Evolutionary conservation across 1,140 invertebrate species (phyloP), one percentile per base, ranked within the genome.

Genomic region (Sarcophaga bullata): DNA sequence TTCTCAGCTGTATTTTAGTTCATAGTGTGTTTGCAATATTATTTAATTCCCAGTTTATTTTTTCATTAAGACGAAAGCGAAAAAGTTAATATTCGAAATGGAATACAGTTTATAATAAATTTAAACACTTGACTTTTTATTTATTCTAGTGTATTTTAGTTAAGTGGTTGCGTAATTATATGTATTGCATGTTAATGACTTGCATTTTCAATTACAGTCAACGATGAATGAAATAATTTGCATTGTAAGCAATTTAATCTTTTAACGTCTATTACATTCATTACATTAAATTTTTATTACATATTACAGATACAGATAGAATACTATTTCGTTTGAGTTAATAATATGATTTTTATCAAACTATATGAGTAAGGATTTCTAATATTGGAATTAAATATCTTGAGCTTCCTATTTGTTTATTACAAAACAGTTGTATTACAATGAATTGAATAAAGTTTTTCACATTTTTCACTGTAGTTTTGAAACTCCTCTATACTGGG

Each of bases 401-500:
- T 25, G 9, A 81, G 1, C 54, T 17, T 48, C 58, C 73, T 48
- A 5, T 73, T 4, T 58, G 15, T n/a, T 15, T 58, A 58, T 15
- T 50, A 19, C 9, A 50, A 54, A 78, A 78, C 37, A 15, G 48
- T 50, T 7, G 62, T 50, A 73, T 84, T 82, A 73, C 83, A 84
- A 19, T 82, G 46, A 4, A 52, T 73, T 50, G 78, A 91, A 87
- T 94, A 92, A 84, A 92, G 92, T 19, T 91, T 86, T 84, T 96
- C 95, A 88, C 95, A 96, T 52, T 86, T 85, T 49, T 93, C 92
- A 17, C 93, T 92, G 83, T 93, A 91, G 50, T 91, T 86, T 73
- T 92, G 91, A 86, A 96, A 93, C 86, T 94, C 92, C 19, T 93
- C 90, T 83, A 91, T 89, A 11, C 91, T 92, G 50, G 95, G 95